phyloP scores from a whole-genome alignment of 2,888 invertebrate species.

The Acronicta leporina region DNA sequence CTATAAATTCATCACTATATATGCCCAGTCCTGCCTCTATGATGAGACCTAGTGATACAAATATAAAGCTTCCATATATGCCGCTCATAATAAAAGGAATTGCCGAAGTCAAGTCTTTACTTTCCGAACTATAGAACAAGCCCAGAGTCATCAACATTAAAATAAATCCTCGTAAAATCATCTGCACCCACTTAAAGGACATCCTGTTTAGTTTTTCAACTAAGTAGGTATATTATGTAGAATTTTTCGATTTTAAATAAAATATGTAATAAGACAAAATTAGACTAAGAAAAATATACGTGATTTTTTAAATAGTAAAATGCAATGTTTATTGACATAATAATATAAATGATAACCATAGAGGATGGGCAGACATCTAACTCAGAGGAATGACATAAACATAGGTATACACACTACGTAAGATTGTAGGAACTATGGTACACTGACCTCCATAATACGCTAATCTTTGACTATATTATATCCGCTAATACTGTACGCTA shows the following conservation, averaged over 20 bases:
- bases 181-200: conserved; percentile 63
- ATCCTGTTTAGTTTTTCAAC: conserved; percentile 44
- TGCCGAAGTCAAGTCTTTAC: conserved; percentile 49
- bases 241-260: conserved; percentile 6
- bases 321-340: too few relatives aligned
- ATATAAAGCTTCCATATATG: conserved; percentile 65
- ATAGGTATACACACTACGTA: too few relatives aligned
- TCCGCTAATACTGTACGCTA: too few relatives aligned
- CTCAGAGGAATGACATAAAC: too few relatives aligned
- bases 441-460: too few relatives aligned
- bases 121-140: conserved; percentile 67
- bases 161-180: conserved; percentile 66
- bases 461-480: too few relatives aligned
- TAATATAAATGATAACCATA: background rate
- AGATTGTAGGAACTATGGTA: too few relatives aligned
- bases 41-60: conserved; percentile 69
- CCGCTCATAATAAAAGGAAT: conserved; percentile 68
- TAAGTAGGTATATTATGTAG: conserved; percentile 1
- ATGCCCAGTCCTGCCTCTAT: conserved; percentile 66
- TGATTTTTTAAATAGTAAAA: too few relatives aligned
- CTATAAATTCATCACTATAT: conserved; percentile 57
- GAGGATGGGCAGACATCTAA: too few relatives aligned
- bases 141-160: conserved; percentile 64
- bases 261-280: conserved; percentile 3
- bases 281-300: background rate